phyloP scores from a whole-genome alignment of 2,888 invertebrate genomes.

The Epistrophella euchroma region DNA sequence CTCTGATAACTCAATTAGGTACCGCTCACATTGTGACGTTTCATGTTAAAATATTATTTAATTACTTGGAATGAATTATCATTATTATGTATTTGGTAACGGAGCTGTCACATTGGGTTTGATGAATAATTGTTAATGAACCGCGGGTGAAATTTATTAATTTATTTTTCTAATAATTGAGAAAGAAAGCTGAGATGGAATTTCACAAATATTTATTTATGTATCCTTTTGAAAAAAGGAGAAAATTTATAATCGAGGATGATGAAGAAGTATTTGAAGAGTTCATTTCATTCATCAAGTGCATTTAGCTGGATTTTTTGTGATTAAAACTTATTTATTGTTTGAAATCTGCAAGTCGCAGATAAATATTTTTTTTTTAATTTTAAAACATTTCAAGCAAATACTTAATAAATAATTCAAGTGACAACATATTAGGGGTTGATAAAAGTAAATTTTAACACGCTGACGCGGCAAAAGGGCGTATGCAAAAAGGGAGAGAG shows the following conservation, averaged over 20 bases:
- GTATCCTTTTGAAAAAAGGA: constrained; percentile 16
- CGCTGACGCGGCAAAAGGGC: too few species aligned
- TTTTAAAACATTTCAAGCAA: too few species aligned
- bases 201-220: constrained; percentile 14
- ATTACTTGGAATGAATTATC: constrained; percentile 62
- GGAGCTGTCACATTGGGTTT: constrained; percentile 56
- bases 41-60: constrained; percentile 63
- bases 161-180: constrained; percentile 14
- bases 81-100: constrained; percentile 39
- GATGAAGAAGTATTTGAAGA: not conserved
- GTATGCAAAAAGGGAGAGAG: too few species aligned
- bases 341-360: too few species aligned
- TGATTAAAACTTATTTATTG: too few species aligned
- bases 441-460: too few species aligned
- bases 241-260: constrained; percentile 33
- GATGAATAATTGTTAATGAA: constrained; percentile 64
- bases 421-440: too few species aligned
- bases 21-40: constrained; percentile 44
- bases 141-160: constrained; percentile 58
- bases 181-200: constrained; percentile 29
- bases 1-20: constrained; percentile 73
- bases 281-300: not conserved
- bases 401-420: too few species aligned
- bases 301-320: too few species aligned
- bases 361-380: too few species aligned